Percentiles rank a stretch among this genome's conserved stretches.
phyloP scores from a whole-genome alignment of 2,797 vertebrate species.

The Potorous gilbertii region DNA sequence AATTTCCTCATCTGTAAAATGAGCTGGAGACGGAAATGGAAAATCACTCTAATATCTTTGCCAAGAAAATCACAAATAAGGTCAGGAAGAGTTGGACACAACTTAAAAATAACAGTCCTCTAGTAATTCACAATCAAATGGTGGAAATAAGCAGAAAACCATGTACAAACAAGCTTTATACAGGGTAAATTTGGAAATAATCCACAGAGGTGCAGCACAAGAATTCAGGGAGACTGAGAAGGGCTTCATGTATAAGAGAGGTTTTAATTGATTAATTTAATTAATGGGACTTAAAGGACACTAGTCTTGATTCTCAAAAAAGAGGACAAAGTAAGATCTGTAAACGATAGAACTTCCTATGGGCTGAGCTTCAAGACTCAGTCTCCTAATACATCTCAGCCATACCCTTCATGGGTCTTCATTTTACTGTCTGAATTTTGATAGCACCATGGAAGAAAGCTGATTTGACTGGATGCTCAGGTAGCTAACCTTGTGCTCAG shows the following conservation, averaged over 20 bases:
- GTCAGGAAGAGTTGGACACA: neutral
- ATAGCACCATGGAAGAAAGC: neutral
- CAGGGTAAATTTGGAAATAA: neutral
- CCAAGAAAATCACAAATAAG: neutral
- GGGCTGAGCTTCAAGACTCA: neutral
- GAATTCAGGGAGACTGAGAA: neutral
- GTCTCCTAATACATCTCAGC: neutral
- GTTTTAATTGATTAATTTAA: neutral
- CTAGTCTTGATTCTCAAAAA: neutral
- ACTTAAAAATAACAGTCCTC: neutral
- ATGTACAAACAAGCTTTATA: neutral
- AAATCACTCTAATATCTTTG: neutral
- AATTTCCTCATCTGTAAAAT: neutral
- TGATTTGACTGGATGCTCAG: neutral
- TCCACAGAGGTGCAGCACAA: neutral
- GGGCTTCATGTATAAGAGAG: neutral
- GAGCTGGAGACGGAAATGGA: neutral
- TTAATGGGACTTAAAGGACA: neutral
- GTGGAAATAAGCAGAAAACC: neutral
- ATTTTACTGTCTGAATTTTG: neutral
- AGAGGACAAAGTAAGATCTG: neutral
- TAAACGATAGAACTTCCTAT: neutral
- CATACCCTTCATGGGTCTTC: neutral
- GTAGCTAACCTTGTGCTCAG: neutral
- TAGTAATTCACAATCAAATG: neutral